Percentiles rank a stretch among this genome's conserved stretches.
phyloP scores from a whole-genome alignment of 2,888 invertebrate species.

The Torymus aiolomorphi region DNA sequence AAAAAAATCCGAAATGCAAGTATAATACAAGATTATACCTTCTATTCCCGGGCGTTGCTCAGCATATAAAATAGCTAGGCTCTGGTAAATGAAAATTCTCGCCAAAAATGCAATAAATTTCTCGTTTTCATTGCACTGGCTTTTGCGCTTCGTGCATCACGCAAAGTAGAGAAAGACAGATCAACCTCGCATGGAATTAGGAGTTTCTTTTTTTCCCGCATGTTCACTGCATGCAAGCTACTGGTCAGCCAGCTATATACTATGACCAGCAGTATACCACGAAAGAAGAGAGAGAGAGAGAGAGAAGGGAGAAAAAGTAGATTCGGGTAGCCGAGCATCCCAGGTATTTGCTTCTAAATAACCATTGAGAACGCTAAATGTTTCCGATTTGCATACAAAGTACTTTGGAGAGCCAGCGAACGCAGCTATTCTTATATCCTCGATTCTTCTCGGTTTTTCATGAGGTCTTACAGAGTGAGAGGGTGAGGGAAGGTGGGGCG shows the following conservation, averaged over 20 bases:
- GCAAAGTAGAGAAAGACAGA: constrained; percentile 1
- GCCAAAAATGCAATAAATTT: constrained; percentile 49
- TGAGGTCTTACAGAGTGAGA: constrained; percentile 9
- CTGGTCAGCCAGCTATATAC: too few relatives aligned
- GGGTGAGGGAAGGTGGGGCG: not conserved
- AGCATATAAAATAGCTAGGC: constrained; percentile 23
- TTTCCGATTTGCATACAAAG: constrained; percentile 68
- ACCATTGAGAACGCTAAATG: constrained; percentile 65
- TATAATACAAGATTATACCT: constrained; percentile 35
- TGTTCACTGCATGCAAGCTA: too few relatives aligned
- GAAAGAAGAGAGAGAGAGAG: not conserved
- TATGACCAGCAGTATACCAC: not conserved
- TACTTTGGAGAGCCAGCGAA: constrained; percentile 56
- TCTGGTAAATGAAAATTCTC: constrained; percentile 45
- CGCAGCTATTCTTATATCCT: constrained; percentile 3
- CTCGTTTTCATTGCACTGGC: constrained; percentile 21
- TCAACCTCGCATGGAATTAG: not conserved
- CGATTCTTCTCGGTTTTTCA: constrained; percentile 44
- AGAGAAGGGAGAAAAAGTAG: not conserved
- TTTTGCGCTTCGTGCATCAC: constrained; percentile 18
- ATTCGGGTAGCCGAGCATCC: constrained; percentile 45
- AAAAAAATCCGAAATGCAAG: not conserved
- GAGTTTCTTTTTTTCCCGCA: too few relatives aligned
- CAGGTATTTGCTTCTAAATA: constrained; percentile 65
- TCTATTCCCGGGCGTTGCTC: not conserved